These are phyloP conservation scores for Siphamia tubifer DNA, from an alignment of 2,113 vertebrate species.

Conservation along the genomic window DNA sequence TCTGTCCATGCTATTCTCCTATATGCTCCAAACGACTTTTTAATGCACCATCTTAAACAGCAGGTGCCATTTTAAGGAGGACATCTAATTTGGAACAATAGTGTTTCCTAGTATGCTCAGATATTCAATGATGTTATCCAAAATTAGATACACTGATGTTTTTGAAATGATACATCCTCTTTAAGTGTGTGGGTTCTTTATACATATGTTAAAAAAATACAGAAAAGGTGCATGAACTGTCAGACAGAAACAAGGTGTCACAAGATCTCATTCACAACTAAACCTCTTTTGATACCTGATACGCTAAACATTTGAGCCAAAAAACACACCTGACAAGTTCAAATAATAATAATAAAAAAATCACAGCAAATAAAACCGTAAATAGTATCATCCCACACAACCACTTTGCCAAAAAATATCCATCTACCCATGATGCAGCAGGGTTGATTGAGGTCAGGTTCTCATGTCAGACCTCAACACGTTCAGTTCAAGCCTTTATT, in stretches of 20 bases:
- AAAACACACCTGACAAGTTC: conserved; percentile 57
- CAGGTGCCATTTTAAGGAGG: not conserved
- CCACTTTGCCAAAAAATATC: not conserved
- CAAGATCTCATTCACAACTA: conserved; percentile 60
- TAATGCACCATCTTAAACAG: conserved; percentile 19
- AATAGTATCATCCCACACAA: conserved; percentile 77
- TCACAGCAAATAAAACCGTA: conserved; percentile 82
- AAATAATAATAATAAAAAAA: conserved; percentile 28
- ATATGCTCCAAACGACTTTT: conserved; percentile 41
- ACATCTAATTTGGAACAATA: conserved; percentile 32
- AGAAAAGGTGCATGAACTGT: conserved; percentile 67
- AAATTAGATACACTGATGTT: conserved; percentile 11
- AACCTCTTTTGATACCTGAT: conserved; percentile 53
- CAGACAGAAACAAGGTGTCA: conserved; percentile 59
- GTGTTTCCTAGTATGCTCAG: not conserved
- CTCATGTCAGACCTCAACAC: conserved; percentile 70
- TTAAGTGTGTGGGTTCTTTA: conserved; percentile 25
- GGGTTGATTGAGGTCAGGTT: conserved; percentile 16
- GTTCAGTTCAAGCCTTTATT: conserved; percentile 83
- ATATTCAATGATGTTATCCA: not conserved
- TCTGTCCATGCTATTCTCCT: conserved; percentile 24
- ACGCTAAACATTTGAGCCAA: conserved; percentile 51
- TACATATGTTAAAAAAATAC: too few species aligned
- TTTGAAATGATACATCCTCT: conserved; percentile 37
- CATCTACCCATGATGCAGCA: conserved; percentile 26